Conservation (phyloP, 1,140 invertebrate species). For the Ceratina calcarata region DNA sequence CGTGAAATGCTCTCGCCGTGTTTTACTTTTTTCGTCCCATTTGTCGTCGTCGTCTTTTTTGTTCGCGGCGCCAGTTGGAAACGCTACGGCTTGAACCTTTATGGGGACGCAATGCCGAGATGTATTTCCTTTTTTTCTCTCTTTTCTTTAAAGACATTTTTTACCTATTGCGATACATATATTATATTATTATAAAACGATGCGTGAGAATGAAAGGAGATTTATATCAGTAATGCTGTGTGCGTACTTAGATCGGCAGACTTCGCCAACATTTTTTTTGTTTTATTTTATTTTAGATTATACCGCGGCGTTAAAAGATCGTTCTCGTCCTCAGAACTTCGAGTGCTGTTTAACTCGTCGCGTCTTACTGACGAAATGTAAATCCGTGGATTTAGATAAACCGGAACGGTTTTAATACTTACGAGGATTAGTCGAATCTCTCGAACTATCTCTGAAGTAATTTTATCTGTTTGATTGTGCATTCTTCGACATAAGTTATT, state of each 20-base stretch:
- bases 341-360: no score
- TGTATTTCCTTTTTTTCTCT: neutral
- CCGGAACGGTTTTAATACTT: no score
- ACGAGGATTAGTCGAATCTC: no score
- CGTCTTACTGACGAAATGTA: no score
- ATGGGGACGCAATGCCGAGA: slow-evolving; percentile 18
- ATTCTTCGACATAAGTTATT: no score
- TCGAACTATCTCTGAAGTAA: no score
- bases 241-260: slow-evolving; percentile 24
- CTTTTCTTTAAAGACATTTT: neutral
- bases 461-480: no score
- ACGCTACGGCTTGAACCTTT: slow-evolving; percentile 39
- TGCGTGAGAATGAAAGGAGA: slow-evolving; percentile 4
- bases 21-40: neutral
- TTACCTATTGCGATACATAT: neutral
- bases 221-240: slow-evolving; percentile 5
- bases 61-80: slow-evolving; percentile 1
- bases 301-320: neutral
- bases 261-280: neutral
- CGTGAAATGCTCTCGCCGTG: slow-evolving; percentile 41
- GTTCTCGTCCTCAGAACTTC: neutral
- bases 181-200: slow-evolving; percentile 33
- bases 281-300: neutral
- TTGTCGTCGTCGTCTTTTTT: no score
- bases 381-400: no score